Evolutionary conservation across 2,888 invertebrate genomes (phyloP).

Genomic region (Dicranocentrus wangi): DNA sequence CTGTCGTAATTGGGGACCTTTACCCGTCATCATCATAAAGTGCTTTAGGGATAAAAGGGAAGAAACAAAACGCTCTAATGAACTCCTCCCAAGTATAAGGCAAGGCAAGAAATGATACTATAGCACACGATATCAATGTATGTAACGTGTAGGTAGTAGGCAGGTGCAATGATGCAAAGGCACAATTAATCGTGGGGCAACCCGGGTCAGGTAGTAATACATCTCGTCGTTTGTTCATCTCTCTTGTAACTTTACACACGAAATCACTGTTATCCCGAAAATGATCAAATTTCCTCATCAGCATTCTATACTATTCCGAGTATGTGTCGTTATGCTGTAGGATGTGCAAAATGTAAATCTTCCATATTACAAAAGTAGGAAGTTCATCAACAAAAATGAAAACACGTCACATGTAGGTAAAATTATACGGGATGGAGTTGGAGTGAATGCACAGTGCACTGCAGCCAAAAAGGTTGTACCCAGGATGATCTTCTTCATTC

Average conservation of each 20-base stretch:
- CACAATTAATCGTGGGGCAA: slow-evolving; percentile 40
- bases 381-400: background rate
- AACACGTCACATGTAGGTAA: background rate
- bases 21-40: slow-evolving; percentile 26
- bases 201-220: background rate
- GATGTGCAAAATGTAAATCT: no score
- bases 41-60: slow-evolving; percentile 44
- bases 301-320: slow-evolving; percentile 37
- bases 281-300: slow-evolving; percentile 54
- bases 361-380: background rate
- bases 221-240: background rate
- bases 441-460: background rate
- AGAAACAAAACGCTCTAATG: slow-evolving; percentile 33
- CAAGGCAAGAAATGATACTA: slow-evolving; percentile 17
- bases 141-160: no score
- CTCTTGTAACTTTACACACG: no score
- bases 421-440: background rate
- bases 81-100: slow-evolving; percentile 31
- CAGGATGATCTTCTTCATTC: slow-evolving; percentile 35
- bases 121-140: no score
- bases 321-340: background rate
- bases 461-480: slow-evolving; percentile 18
- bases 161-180: slow-evolving; percentile 22
- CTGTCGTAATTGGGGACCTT: slow-evolving; percentile 31
- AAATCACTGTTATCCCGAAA: slow-evolving; percentile 17